Conservation (phyloP, 2,113 vertebrate genomes). For the Platichthys stellatus region DNA sequence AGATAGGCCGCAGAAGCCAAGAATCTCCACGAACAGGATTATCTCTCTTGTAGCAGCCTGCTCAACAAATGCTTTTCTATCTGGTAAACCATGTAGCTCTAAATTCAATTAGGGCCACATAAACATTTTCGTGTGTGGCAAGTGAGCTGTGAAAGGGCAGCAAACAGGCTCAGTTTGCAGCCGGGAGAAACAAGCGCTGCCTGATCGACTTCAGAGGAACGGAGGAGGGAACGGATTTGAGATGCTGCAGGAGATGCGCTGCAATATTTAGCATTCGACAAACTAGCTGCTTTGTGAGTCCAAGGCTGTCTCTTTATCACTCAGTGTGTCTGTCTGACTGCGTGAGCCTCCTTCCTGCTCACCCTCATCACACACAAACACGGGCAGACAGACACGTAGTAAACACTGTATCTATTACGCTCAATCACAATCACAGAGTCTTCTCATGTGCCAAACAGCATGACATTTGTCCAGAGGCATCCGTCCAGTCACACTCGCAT, state of each 20-base stretch:
- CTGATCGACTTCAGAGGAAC: conserved; percentile 28
- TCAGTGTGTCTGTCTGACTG: conserved; percentile 14
- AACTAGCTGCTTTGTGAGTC: conserved; percentile 35
- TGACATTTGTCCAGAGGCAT: conserved; percentile 3
- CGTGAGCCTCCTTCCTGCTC: not conserved
- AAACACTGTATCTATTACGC: conserved; percentile 18
- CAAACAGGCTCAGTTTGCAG: conserved; percentile 50
- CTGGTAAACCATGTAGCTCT: conserved; percentile 69
- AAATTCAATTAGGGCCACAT: conserved; percentile 72
- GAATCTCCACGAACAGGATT: conserved; percentile 54
- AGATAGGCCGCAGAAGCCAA: conserved; percentile 15
- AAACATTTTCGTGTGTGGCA: conserved; percentile 71
- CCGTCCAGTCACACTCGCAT: not conserved
- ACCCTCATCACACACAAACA: conserved; percentile 14
- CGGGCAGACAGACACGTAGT: not conserved
- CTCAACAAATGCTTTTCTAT: conserved; percentile 63
- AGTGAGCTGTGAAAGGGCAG: conserved; percentile 71
- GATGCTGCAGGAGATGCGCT: conserved; percentile 51
- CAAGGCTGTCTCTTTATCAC: conserved; percentile 32
- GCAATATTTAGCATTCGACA: conserved; percentile 48
- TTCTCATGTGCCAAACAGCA: not conserved
- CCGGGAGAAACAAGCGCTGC: conserved; percentile 17
- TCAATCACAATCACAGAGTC: conserved; percentile 19
- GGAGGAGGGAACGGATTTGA: conserved; percentile 21
- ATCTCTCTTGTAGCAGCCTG: conserved; percentile 54